Evolutionary conservation across 2,888 invertebrate species (phyloP), one percentile per base, ranked within the genome.

Genomic region (Heliconius aoede): DNA sequence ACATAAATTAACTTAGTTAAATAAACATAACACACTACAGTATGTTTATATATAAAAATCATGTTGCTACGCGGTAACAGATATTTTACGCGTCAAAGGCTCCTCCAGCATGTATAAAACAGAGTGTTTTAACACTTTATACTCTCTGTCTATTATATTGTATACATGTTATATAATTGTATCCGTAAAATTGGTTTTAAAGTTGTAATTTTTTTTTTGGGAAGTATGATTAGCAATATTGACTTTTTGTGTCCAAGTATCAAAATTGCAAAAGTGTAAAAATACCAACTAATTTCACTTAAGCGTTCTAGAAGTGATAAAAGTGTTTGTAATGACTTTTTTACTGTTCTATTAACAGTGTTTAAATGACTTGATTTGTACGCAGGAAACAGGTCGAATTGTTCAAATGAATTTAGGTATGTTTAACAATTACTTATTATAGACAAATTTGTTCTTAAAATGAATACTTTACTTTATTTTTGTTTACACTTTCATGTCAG

Each of bases 291-390:
- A 11, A 24, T 24, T 36, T 24, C 32, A 64, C 64, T 64, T 32
- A 7, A 36, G 32, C 36, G 64, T n/a, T 32, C 36, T 13, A 13
- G 15, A 64, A 36, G 64, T 64, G 64, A 15, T 21, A 7, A 7
- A 36, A 36, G 36, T 64, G 64, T 36, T 64, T 13, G 3, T n/a
- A 26, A 30, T 61, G 13, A 36, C 24, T 32, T 64, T 64, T 64
- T 64, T 15, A 64, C 64, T 64, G n/a, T 36, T 36, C 64, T 64
- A 36, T 36, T 64, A 36, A 36, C 64, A 36, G 36, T 36, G 32
- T n/a, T 36, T 32, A n/a, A 64, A 36, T 36, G 36, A n/a, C n/a
- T 64, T 32, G 13, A 24, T 8, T 18, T 13, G 13, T 40, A 40
- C 13, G 36, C 36, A 40, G 36, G 4, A 13, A 4, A 40, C 36